Evolutionary conservation across 2,888 invertebrate species (phyloP).

Genomic region (Dilophus febrilis): DNA sequence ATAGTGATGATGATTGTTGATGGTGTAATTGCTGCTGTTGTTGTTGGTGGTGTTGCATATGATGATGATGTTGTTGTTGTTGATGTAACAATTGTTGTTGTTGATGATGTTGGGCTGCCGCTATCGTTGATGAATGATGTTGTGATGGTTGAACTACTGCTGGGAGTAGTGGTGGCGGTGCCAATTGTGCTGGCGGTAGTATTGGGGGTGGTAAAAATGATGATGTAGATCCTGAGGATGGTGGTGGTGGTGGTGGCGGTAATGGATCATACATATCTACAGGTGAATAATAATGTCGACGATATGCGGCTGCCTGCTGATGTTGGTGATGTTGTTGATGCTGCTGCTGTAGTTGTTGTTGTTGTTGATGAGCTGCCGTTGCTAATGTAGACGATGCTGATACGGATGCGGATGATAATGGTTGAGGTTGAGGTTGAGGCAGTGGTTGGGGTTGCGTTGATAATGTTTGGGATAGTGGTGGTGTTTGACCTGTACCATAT

Average conservation of each 20-base stretch:
- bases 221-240: conserved; percentile 11
- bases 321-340: too few species aligned
- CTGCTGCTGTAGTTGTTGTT: too few species aligned
- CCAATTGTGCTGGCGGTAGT: conserved; percentile 6
- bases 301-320: too few species aligned
- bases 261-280: too few species aligned
- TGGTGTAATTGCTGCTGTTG: conserved; percentile 6
- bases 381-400: too few species aligned
- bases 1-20: conserved; percentile 12
- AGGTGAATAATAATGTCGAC: too few species aligned
- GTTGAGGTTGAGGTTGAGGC: conserved; percentile 5
- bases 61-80: conserved; percentile 11
- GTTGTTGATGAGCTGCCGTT: too few species aligned
- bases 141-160: neutral
- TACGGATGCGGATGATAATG: too few species aligned
- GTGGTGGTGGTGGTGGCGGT: neutral
- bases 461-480: too few species aligned
- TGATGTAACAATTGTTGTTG: neutral
- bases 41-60: neutral
- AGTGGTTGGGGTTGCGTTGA: too few species aligned
- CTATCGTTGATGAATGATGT: neutral
- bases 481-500: conserved; percentile 24
- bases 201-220: conserved; percentile 12
- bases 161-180: too few species aligned
- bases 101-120: neutral